Base-by-base conservation (phyloP, 2,888 invertebrate species). In the Emesis furor region DNA sequence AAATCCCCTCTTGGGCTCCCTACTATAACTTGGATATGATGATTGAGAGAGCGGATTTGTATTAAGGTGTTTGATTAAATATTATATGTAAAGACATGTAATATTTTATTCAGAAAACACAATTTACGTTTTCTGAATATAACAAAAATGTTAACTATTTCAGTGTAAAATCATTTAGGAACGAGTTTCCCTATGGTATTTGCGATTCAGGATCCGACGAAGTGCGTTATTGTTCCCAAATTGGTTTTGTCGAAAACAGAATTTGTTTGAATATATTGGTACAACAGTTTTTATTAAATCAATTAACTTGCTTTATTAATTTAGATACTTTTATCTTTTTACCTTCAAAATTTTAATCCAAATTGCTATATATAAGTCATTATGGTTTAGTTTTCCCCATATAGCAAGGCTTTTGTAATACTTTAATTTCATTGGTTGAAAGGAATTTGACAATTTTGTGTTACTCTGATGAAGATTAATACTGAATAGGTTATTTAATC, bases 201-300 rank as follows among this genome's bases (percentile, higher is more conserved):
- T 79, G 76, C 65, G 73, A 62, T 76, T 78, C 79, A 79, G 76
- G 76, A 79, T 76, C 62, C 76, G 78, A 32, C 65, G 74, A 78
- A 80, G 80, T 81, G 73, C 73, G 76, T 81, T 81, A 82, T 79
- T 82, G 73, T 74, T 78, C 76, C 76, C 51, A 76, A 73, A 82
- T 82, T 82, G 82, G 73, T 82, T 82, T 82, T 73, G 73, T 79
- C 10, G 73, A 30, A 65, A 73, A 82, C 71, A 65, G 62, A 76
- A 76, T 46, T 75, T 75, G 46, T 76, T 76, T 76, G 51, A 76
- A 69, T 69, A 59, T 68, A 46, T 51, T 46, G 30, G 65, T 65
- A 32, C 65, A 32, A 65, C 65, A 32, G 30, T 65, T 65, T 65
- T 65, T 32, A 32, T 32, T 10, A 62, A 62, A 30, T 24, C 30